Base-by-base conservation (phyloP, 2,113 vertebrate genomes). In the Heteronetta atricapilla region DNA sequence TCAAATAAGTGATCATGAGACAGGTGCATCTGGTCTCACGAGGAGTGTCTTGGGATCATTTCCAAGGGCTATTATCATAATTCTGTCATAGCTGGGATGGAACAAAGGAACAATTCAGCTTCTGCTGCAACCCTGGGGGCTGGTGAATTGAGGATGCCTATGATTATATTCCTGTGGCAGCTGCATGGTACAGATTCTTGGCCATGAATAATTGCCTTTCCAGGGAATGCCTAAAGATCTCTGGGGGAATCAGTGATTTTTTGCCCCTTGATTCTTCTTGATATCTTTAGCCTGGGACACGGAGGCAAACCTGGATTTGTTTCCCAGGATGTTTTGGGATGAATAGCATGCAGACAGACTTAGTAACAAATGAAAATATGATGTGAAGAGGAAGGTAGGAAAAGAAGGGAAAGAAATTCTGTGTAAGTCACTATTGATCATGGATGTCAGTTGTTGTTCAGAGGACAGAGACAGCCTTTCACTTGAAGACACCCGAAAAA, bases 171-270 rank as follows among this genome's bases (percentile, higher is more conserved):
- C 73, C 76, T 62, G 29, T 94, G 90, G 81, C 90, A 95, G 86
- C 58, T 96, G 82, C 66, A 17, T 58, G 82, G 73, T 87, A 79
- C 44, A n/a, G 62, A 92, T 90, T 72, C 53, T 90, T 95, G 86
- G 29, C 56, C 66, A 73, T 86, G 76, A 93, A 82, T 96, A 90
- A 91, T 92, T 93, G 76, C 28, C 80, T 95, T 95, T 91, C 91
- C 60, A 93, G 91, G 90, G 95, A 93, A 90, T 64, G 76, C 56
- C 90, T 91, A 79, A 64, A 95, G 76, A 11, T 81, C 60, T 33
- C n/a, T 86, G 33, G 42, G 28, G 85, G 23, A 53, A 63, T 70
- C 90, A 89, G 34, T 87, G n/a, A 59, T 90, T 90, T 79, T 82
- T 73, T 90, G 29, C 56, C 83, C 52, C 68, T 86, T 80, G 52